phyloP scores from a whole-genome alignment of 2,888 invertebrate genomes.

The Creontiades dilutus region DNA sequence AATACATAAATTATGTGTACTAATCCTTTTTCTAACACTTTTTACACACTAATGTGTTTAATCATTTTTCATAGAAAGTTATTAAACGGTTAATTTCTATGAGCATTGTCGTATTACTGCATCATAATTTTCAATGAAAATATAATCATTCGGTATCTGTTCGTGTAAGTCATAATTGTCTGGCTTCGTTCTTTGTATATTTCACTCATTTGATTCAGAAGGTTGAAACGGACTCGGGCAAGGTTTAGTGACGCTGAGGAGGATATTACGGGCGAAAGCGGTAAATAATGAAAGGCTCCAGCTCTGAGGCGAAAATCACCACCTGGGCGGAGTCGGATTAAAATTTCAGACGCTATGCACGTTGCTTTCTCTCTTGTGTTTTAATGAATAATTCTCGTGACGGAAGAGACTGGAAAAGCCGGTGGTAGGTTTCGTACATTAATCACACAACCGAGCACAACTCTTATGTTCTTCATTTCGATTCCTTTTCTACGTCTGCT shows the following conservation, averaged over 20 bases:
- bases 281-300: conserved; percentile 11
- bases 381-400: not conserved
- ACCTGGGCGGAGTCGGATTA: not conserved
- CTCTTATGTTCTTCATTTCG: too few species aligned
- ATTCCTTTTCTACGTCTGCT: too few species aligned
- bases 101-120: too few species aligned
- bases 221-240: not conserved
- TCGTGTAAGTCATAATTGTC: too few species aligned
- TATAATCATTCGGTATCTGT: not conserved
- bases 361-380: not conserved
- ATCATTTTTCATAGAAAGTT: too few species aligned
- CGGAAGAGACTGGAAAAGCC: not conserved
- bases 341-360: conserved; percentile 10
- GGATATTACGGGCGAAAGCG: not conserved
- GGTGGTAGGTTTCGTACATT: too few species aligned
- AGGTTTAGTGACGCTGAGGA: not conserved
- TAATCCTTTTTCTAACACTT: too few species aligned
- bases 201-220: not conserved
- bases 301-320: not conserved
- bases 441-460: too few species aligned
- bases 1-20: too few species aligned
- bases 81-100: too few species aligned
- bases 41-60: too few species aligned
- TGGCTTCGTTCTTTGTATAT: not conserved
- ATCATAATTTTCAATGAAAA: too few species aligned